Evolutionary conservation across 2,888 invertebrate genomes (phyloP).

Genomic region (Chirona hameri): DNA sequence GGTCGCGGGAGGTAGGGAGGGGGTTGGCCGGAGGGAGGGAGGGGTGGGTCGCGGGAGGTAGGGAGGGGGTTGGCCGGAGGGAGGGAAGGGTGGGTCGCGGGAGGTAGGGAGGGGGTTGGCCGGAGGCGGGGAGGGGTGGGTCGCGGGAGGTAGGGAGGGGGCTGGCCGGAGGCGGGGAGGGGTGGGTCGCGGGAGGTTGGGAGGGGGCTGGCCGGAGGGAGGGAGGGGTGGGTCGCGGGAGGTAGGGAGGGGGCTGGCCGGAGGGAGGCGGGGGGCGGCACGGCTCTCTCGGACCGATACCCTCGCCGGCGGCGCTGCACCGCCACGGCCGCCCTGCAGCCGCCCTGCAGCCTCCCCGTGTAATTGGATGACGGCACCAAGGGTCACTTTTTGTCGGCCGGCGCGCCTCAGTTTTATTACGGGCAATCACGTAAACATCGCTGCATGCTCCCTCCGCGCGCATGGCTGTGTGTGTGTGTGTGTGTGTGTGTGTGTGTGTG

Average conservation of each 20-base stretch:
- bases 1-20: not conserved
- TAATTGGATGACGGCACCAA: not conserved
- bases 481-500: not conserved
- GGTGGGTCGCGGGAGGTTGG: not conserved
- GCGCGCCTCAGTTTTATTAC: slow-evolving; percentile 23
- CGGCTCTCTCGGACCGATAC: too few species aligned
- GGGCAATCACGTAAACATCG: slow-evolving; percentile 13
- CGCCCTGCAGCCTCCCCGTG: not conserved
- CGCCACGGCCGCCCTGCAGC: not conserved
- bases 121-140: not conserved
- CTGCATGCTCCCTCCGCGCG: not conserved
- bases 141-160: not conserved
- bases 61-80: not conserved
- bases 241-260: not conserved
- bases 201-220: not conserved
- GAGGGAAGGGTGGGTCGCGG: not conserved
- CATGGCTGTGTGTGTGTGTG: not conserved
- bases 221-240: not conserved
- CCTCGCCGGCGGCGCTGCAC: not conserved
- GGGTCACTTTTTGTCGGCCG: slow-evolving; percentile 13
- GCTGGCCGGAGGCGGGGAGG: not conserved
- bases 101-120: not conserved
- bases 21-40: not conserved
- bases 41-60: not conserved
- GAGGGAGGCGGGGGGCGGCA: not conserved